These are phyloP conservation scores for Aspidiotus rigidus DNA, from an alignment of 2,888 invertebrate species.

Conservation along the genomic window DNA sequence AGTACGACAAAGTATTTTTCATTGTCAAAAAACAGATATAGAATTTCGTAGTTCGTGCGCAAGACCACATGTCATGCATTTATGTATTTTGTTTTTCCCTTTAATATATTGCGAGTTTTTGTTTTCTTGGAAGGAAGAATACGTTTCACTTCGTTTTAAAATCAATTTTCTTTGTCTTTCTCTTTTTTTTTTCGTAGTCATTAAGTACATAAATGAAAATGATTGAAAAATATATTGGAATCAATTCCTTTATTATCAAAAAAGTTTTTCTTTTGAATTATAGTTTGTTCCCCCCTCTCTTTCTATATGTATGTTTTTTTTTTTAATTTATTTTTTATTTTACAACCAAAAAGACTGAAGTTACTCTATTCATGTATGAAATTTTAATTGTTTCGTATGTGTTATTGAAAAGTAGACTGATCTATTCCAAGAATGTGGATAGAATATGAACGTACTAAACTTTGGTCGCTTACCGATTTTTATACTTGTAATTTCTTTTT, in stretches of 20 bases:
- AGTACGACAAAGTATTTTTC: not conserved
- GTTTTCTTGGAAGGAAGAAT: not conserved
- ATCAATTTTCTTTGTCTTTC: not conserved
- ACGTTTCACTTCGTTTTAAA: not conserved
- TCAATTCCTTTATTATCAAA: too few relatives aligned
- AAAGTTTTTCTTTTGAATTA: too few relatives aligned
- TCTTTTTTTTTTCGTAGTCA: not conserved
- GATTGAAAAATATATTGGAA: too few relatives aligned
- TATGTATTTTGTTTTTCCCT: not conserved
- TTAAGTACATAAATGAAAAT: too few relatives aligned
- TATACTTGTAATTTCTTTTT: constrained; percentile 1
- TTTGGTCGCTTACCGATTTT: not conserved
- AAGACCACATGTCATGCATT: not conserved
- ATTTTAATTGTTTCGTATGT: not conserved
- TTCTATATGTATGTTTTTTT: not conserved
- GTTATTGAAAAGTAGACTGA: not conserved
- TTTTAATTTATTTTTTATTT: constrained; percentile 6
- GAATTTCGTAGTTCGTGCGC: not conserved
- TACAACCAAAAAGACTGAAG: constrained; percentile 4
- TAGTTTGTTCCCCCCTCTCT: too few relatives aligned
- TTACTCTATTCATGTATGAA: constrained; percentile 13
- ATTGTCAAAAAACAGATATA: not conserved
- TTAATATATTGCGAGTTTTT: not conserved
- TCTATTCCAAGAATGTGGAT: not conserved
- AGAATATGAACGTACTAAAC: constrained; percentile 4